A percentile compares a stretch with the other conserved stretches of the same genome.
Evolutionary conservation across 2,888 invertebrate species (phyloP).

Genomic region (Cerceris rybyensis): DNA sequence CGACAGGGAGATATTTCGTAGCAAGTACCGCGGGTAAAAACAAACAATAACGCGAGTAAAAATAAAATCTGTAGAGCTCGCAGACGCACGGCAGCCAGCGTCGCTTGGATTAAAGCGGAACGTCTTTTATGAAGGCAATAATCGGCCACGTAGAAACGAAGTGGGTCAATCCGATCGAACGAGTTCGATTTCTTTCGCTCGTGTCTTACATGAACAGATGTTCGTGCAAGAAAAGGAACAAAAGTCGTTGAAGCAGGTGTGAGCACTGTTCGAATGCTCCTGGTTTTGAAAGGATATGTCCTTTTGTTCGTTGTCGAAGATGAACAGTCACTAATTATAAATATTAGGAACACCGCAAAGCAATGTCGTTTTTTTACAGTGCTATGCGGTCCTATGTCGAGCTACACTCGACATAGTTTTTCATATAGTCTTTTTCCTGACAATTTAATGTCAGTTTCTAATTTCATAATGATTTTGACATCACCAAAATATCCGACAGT

Average conservation of each 20-base stretch:
- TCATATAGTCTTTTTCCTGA: too few species aligned
- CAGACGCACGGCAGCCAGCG: not conserved
- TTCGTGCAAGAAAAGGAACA: not conserved
- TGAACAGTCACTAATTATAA: too few species aligned
- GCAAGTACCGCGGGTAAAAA: not conserved
- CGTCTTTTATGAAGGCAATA: conserved; percentile 34
- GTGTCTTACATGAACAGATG: not conserved
- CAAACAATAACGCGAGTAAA: conserved; percentile 4
- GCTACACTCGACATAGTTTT: too few species aligned
- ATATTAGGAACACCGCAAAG: too few species aligned
- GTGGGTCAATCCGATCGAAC: conserved; percentile 11
- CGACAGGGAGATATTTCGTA: not conserved
- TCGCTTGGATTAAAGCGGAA: conserved; percentile 44
- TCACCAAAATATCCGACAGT: too few species aligned
- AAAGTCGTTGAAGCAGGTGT: not conserved
- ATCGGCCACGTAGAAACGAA: conserved; percentile 16
- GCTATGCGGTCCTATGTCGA: too few species aligned
- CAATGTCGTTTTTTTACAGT: too few species aligned
- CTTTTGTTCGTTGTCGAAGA: too few species aligned
- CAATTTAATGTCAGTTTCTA: too few species aligned
- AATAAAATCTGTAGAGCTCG: conserved; percentile 21
- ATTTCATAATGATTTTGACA: too few species aligned
- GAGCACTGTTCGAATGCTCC: not conserved
- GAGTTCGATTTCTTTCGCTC: conserved; percentile 24
- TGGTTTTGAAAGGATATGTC: not conserved